A percentile compares a stretch with the other conserved stretches of the same genome.
Conservation (phyloP, 1,140 invertebrate species). For the Vanessa tameamea region DNA sequence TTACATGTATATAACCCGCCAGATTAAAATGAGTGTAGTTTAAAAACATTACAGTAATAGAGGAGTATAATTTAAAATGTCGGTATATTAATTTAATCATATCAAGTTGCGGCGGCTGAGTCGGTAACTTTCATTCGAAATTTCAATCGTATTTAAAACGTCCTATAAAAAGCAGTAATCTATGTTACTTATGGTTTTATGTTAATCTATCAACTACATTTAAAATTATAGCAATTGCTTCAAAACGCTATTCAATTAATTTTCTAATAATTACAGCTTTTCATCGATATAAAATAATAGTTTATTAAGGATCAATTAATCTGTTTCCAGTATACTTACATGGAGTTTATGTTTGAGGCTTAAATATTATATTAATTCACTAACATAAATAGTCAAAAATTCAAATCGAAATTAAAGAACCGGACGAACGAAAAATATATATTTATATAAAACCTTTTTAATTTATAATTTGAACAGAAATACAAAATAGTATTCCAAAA, state of each 20-base stretch:
- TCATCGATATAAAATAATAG: conserved; percentile 16
- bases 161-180: conserved; percentile 12
- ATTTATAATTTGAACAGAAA: too few species aligned
- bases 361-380: too few species aligned
- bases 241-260: conserved; percentile 20
- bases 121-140: conserved; percentile 1
- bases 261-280: conserved; percentile 26
- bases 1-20: too few species aligned
- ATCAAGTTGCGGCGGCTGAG: background rate
- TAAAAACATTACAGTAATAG: background rate
- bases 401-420: too few species aligned
- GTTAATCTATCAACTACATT: conserved; percentile 26
- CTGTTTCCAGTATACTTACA: background rate
- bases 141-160: conserved; percentile 11
- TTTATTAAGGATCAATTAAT: conserved; percentile 25
- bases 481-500: too few species aligned
- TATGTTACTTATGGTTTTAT: conserved; percentile 10
- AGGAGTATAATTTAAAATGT: background rate
- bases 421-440: too few species aligned
- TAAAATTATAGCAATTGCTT: conserved; percentile 33
- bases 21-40: too few species aligned
- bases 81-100: background rate
- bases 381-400: too few species aligned
- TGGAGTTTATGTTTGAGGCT: background rate
- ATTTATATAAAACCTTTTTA: too few species aligned